Evolutionary conservation across 2,797 vertebrate genomes (phyloP), one percentile per base, ranked within the genome.

Genomic region (Myotis findleyi): DNA sequence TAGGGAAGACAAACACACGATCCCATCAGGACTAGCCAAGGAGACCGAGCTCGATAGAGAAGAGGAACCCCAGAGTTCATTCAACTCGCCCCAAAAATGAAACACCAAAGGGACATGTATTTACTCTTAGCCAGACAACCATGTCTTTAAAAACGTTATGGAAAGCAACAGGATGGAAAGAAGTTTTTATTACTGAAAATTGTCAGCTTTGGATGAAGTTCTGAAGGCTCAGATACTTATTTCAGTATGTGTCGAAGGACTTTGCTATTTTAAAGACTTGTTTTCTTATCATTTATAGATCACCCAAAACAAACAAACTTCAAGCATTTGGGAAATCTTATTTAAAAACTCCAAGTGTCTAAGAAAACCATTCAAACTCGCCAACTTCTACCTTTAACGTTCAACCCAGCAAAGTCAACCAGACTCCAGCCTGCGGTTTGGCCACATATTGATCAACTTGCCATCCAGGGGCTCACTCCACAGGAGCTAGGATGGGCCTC

Each of bases 71-170:
- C 20, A 51, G 71, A 44, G 13, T 80, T 69, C 38, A 57, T 5
- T 93, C 53, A 59, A 59, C 49, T 79, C 59, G 33, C 47, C 68
- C 75, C 88, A 36, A 90, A 90, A 88, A 66, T 30, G 88, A 69
- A 96, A 76, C 27, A 66, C 25, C 23, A 23, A n/a, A 23, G 30
- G 13, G 41, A 44, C 27, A 76, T 49, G 64, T 66, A 76, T 76
- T 82, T 18, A 44, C 72, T 90, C 64, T 53, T 86, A n/a, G 49
- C 11, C 88, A 81, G 77, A 81, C 5, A 57, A 7, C 41, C 23
- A 23, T 13, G 25, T 5, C 20, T 51, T 77, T 72, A 9, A 9
- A 9, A 44, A 44, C 9, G 9, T 44, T 8, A 12, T 47, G 47
- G 47, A 12, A 47, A 51, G 49, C 49, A 51, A 51, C 49, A 51